Conservation (phyloP, 2,888 invertebrate genomes). For the Clitarchus hookeri region DNA sequence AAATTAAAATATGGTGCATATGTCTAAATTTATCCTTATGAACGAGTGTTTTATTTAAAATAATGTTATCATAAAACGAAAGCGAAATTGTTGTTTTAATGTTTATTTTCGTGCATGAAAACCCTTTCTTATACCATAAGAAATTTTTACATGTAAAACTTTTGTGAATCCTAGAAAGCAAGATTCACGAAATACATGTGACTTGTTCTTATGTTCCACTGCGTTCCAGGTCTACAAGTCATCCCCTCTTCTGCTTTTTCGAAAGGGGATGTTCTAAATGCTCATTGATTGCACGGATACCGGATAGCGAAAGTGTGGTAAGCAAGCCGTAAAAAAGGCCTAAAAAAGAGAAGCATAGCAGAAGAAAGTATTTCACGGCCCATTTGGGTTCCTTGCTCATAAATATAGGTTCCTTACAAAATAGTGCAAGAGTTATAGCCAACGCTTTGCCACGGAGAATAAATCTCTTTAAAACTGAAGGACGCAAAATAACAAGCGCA, state of each 20-base stretch:
- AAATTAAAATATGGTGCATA: too few species aligned
- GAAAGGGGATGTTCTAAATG: slow-evolving; percentile 14
- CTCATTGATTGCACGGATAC: slow-evolving; percentile 1
- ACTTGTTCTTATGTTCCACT: not conserved
- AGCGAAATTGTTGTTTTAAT: too few species aligned
- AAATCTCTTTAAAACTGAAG: not conserved
- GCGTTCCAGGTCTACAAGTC: not conserved
- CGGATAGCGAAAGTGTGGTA: not conserved
- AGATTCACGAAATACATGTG: too few species aligned
- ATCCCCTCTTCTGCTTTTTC: not conserved
- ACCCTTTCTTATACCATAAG: too few species aligned
- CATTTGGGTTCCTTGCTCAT: not conserved
- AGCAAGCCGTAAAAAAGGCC: not conserved
- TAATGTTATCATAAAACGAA: too few species aligned
- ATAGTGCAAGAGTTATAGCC: not conserved
- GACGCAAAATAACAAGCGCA: not conserved
- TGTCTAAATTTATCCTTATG: too few species aligned
- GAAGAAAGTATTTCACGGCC: slow-evolving; percentile 14
- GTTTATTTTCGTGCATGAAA: too few species aligned
- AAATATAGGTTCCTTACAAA: not conserved
- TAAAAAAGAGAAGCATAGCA: not conserved
- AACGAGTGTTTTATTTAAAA: too few species aligned
- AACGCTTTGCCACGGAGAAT: not conserved
- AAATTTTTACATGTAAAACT: too few species aligned
- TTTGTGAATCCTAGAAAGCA: too few species aligned